Percentiles rank a stretch among this genome's conserved stretches.
Evolutionary conservation across 2,113 vertebrate species (phyloP).

Genomic region (Chloroceryle aenea): DNA sequence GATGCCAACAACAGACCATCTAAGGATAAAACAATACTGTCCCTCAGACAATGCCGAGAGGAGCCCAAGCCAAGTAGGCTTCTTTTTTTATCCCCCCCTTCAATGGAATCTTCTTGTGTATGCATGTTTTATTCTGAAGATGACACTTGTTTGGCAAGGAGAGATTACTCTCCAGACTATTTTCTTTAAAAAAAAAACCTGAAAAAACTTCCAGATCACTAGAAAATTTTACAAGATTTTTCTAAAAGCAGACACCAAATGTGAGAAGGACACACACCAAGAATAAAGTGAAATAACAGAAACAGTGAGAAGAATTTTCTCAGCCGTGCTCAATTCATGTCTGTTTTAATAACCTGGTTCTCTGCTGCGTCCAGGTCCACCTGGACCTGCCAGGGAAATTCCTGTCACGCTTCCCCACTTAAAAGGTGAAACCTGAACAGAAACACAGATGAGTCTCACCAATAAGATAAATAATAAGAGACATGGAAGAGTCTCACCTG

Average conservation of each 20-base stretch:
- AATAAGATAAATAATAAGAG: neutral
- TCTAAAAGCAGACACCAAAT: neutral
- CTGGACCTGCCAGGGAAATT: neutral
- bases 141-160: neutral
- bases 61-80: neutral
- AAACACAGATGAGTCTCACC: neutral
- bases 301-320: neutral
- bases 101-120: neutral
- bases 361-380: neutral
- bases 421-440: neutral
- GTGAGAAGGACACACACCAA: neutral
- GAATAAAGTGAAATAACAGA: neutral
- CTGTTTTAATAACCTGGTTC: neutral
- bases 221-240: neutral
- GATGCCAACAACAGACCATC: constrained; percentile 35
- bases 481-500: neutral
- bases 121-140: neutral
- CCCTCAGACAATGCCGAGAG: neutral
- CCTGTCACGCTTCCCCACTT: neutral
- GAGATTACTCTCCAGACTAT: neutral
- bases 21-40: constrained; percentile 21
- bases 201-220: neutral
- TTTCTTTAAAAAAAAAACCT: neutral
- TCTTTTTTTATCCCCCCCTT: neutral
- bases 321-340: neutral